phyloP scores from a whole-genome alignment of 2,113 vertebrate genomes.

The Zosterops borbonicus region DNA sequence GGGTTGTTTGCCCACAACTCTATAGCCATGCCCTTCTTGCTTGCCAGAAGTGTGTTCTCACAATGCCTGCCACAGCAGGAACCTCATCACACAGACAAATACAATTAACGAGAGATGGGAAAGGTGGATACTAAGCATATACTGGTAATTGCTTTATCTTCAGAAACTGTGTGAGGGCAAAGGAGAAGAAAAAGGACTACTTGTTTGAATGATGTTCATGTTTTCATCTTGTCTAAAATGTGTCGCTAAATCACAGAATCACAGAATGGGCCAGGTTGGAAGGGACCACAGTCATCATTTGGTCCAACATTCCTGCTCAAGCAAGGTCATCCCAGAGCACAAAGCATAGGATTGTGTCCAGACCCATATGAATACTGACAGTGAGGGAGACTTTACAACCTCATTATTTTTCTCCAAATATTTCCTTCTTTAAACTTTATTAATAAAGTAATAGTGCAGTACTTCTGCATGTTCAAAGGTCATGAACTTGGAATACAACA shows the following conservation, averaged over 20 bases:
- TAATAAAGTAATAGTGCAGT: neutral
- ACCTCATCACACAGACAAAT: neutral
- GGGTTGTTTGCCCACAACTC: neutral
- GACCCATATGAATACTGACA: no score
- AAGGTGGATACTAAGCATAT: neutral
- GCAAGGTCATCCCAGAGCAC: neutral
- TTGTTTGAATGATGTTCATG: neutral
- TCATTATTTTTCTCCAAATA: neutral
- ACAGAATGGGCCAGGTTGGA: neutral
- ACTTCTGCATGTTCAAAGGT: neutral
- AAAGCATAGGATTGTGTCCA: neutral
- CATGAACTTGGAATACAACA: neutral
- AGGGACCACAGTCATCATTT: neutral
- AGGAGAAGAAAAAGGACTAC: neutral
- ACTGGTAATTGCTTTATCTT: neutral
- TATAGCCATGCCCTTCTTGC: rapidly evolving
- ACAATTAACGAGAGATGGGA: neutral
- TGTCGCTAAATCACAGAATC: neutral
- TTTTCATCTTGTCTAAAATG: neutral
- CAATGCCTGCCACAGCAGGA: neutral
- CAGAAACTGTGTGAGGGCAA: neutral
- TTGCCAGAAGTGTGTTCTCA: neutral
- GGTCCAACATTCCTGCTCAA: neutral
- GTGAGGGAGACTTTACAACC: neutral
- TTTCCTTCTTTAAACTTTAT: neutral